Base-by-base conservation (phyloP, 2,888 invertebrate genomes). In the Stictocephala bisonia region DNA sequence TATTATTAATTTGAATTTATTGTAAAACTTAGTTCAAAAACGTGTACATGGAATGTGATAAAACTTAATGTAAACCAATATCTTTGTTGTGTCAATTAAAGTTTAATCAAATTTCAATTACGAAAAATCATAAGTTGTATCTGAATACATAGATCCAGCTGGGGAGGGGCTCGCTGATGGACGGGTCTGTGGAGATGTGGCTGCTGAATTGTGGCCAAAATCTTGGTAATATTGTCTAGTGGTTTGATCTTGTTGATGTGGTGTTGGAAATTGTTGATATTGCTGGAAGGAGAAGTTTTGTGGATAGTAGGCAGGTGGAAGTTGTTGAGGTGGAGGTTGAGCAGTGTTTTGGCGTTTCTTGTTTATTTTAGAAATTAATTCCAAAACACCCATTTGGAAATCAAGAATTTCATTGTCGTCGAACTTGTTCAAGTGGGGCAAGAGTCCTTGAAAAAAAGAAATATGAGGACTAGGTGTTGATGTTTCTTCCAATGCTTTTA, bases 401-500 rank as follows among this genome's bases (percentile, higher is more conserved):
- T 68, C 68, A 20, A 68, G 50, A 7, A 68, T 15, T 68, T 68
- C 68, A 20, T 3, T 31, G 31, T 68, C 68, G 31, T 68, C 50
- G 29, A 48, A 67, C 2, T 24, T 48, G 29, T 44, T 26, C 29
- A 67, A 48, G 29, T 67, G 67, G 2, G 50, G 68, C 20, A 68
- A 20, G 31, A 68, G 18, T 3, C 50, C 68, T 68, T 68, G 68
- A 29, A 51, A 31, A 31, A 68, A 50, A 29, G 31, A 51, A 6
- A 68, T 51, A 3, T 68, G 68, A 51, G 68, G 68, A 51, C n/a
- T 20, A 9, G 1, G 31, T 2, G n/a, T n/a, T 20, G 50, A 9
- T n/a, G n/a, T n/a, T 71, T 69, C 20, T 40, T 60, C 60, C n/a
- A 60, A 60, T 9, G 60, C 60, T 50, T 71, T 58, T 1, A 60